Evolutionary conservation across 2,113 vertebrate genomes (phyloP).

Genomic region (Ellobius talpinus): DNA sequence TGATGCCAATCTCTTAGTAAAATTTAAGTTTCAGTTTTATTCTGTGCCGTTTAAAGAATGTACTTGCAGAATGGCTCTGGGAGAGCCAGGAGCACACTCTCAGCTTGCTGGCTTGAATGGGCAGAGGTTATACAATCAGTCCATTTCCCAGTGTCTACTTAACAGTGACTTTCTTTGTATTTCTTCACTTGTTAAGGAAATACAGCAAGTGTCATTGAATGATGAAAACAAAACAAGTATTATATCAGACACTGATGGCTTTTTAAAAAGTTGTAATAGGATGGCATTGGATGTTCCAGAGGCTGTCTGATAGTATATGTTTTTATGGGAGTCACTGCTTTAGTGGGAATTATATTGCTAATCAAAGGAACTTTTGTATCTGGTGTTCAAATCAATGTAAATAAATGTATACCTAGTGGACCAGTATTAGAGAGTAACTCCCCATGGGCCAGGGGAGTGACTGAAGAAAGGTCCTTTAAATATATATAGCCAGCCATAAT

Average conservation of each 20-base stretch:
- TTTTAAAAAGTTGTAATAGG: slow-evolving; percentile 74
- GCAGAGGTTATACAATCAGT: slow-evolving; percentile 83
- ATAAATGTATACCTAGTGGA: slow-evolving; percentile 11
- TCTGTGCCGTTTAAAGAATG: not conserved
- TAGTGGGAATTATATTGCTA: slow-evolving; percentile 57
- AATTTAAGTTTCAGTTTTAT: slow-evolving; percentile 29
- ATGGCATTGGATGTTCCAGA: slow-evolving; percentile 69
- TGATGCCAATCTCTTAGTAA: not conserved
- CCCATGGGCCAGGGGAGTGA: not conserved
- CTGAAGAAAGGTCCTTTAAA: not conserved
- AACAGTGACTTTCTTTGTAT: slow-evolving; percentile 82
- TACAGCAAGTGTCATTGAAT: slow-evolving; percentile 77
- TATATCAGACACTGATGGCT: slow-evolving; percentile 66
- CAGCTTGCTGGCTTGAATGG: slow-evolving; percentile 1
- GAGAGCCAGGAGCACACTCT: not conserved
- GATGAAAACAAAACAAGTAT: slow-evolving; percentile 81
- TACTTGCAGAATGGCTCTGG: not conserved
- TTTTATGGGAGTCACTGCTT: slow-evolving; percentile 58
- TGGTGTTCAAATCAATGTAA: slow-evolving; percentile 55
- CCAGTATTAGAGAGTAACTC: slow-evolving; percentile 49
- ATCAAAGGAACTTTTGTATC: slow-evolving; percentile 51
- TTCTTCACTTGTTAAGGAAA: slow-evolving; percentile 52
- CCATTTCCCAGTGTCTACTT: slow-evolving; percentile 68
- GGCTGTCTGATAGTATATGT: slow-evolving; percentile 57
- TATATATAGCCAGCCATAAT: not conserved